Evolutionary conservation across 2,888 invertebrate species (phyloP).

Genomic region (Hyppa rectilinea): DNA sequence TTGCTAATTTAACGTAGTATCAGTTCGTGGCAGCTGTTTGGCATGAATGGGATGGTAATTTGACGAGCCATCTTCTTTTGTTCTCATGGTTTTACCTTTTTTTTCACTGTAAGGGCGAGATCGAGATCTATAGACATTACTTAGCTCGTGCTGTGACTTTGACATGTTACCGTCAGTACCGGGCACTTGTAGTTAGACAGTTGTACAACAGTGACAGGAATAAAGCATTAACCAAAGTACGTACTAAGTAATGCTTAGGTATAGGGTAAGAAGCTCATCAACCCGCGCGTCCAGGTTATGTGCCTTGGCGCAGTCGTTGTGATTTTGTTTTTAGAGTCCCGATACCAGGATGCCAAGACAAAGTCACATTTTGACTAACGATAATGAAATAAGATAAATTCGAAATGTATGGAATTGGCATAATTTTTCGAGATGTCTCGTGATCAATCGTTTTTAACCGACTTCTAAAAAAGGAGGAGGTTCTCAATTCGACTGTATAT

Average conservation of each 20-base stretch:
- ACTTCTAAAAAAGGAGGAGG: no score
- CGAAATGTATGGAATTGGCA: no score
- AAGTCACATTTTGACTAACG: no score
- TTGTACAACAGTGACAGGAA: neutral
- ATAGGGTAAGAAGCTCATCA: neutral
- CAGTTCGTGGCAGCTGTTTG: conserved; percentile 27
- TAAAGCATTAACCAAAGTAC: neutral
- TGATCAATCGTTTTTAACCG: no score
- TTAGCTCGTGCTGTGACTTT: neutral
- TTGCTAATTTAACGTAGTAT: conserved; percentile 31
- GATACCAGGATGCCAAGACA: no score
- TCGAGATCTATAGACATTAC: neutral
- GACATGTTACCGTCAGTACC: neutral
- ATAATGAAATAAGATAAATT: no score
- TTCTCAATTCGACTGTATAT: no score
- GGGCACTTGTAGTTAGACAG: neutral
- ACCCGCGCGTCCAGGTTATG: neutral
- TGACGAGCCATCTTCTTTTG: conserved; percentile 30
- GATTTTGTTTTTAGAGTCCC: neutral
- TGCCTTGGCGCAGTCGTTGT: neutral
- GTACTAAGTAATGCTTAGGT: neutral
- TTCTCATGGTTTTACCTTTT: conserved; percentile 17
- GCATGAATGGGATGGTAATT: conserved; percentile 29
- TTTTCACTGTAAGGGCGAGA: neutral
- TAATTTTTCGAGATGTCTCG: no score